Percentiles rank a stretch among this genome's conserved stretches.
phyloP scores from a whole-genome alignment of 2,888 invertebrate species.

The Thecocarcelia acutangulata region DNA sequence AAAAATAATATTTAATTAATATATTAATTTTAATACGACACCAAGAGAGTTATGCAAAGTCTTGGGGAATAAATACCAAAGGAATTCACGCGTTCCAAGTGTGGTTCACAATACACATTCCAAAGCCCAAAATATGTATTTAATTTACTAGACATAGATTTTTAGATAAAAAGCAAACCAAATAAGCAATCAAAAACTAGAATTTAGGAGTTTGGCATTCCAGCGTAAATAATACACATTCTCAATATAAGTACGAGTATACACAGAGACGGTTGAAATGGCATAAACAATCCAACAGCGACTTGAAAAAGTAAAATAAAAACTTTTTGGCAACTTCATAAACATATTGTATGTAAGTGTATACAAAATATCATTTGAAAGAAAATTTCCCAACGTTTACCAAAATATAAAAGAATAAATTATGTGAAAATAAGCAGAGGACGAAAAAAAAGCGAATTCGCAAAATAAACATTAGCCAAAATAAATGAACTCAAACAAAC shows the following conservation, averaged over 20 bases:
- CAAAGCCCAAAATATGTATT: background rate
- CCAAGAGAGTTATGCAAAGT: no score
- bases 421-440: slow-evolving; percentile 18
- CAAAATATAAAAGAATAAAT: slow-evolving; percentile 27
- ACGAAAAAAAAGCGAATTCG: background rate
- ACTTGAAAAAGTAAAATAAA: slow-evolving; percentile 11
- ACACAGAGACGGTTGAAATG: background rate
- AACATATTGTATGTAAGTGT: slow-evolving; percentile 34
- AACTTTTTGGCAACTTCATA: slow-evolving; percentile 62
- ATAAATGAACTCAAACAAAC: slow-evolving; percentile 1
- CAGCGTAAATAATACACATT: background rate
- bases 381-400: slow-evolving; percentile 33
- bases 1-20: no score
- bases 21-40: background rate
- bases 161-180: background rate
- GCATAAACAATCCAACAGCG: slow-evolving; percentile 4
- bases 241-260: no score
- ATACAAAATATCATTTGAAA: background rate
- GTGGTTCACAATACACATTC: no score
- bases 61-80: no score
- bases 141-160: background rate
- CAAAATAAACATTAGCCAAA: slow-evolving; percentile 32
- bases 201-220: no score
- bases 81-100: no score
- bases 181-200: background rate